These are phyloP conservation scores for Arremon brunneinucha DNA, from an alignment of 2,797 vertebrate genomes.

Conservation along the genomic window DNA sequence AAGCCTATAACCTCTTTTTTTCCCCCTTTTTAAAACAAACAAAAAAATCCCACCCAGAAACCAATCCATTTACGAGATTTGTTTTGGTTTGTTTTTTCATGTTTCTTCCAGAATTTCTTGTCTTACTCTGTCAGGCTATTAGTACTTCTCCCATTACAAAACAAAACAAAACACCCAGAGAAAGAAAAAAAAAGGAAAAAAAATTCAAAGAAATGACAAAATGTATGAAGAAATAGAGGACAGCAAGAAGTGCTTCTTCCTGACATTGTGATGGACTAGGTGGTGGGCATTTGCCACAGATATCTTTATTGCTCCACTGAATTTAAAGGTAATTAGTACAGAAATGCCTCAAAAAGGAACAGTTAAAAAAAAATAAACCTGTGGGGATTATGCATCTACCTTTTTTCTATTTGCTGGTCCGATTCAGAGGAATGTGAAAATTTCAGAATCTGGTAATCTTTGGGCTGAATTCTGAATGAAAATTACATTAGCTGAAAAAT, in stretches of 20 bases:
- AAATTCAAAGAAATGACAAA: neutral
- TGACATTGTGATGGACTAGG: neutral
- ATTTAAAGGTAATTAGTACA: neutral
- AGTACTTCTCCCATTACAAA: neutral
- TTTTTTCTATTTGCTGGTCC: neutral
- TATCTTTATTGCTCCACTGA: neutral
- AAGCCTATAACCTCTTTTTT: neutral
- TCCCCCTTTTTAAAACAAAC: constrained; percentile 7
- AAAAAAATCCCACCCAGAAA: constrained; percentile 56
- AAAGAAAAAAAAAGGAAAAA: too few species aligned
- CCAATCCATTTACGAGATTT: neutral
- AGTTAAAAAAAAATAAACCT: accelerated
- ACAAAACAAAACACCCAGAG: neutral
- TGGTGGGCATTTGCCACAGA: neutral
- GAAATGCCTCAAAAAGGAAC: neutral
- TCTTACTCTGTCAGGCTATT: neutral
- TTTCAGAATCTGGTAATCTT: neutral
- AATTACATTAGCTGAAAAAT: neutral
- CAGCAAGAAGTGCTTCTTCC: neutral
- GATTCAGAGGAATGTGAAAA: neutral
- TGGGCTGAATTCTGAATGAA: neutral
- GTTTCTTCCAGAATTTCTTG: constrained; percentile 25
- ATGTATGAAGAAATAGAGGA: neutral
- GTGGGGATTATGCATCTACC: neutral
- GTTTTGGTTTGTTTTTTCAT: neutral